Conservation (phyloP, 2,113 vertebrate species). For the Rutilus rutilus region DNA sequence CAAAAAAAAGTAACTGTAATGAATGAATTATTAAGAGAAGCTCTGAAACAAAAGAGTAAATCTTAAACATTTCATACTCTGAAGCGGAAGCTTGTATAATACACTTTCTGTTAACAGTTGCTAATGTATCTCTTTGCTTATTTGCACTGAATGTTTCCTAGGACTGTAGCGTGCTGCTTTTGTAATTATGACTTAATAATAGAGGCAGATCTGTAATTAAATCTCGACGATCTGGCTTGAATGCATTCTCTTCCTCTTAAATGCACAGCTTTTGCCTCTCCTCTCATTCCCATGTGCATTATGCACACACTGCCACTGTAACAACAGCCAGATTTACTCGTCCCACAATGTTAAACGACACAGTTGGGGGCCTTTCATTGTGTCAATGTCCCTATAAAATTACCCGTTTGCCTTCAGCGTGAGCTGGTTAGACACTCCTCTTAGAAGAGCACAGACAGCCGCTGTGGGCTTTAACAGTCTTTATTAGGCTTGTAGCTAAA, state of each 20-base stretch:
- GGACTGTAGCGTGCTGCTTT: not conserved
- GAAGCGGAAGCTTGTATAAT: not conserved
- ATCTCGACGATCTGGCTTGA: slow-evolving; percentile 15
- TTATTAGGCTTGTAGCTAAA: slow-evolving; percentile 62
- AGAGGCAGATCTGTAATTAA: slow-evolving; percentile 37
- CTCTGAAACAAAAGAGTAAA: too few relatives aligned
- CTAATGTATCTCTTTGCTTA: not conserved
- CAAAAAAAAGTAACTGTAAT: not conserved
- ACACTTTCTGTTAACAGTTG: not conserved
- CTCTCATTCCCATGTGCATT: not conserved
- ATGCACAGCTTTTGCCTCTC: not conserved
- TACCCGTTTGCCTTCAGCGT: slow-evolving; percentile 1
- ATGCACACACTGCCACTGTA: slow-evolving; percentile 10
- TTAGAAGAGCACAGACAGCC: slow-evolving; percentile 12
- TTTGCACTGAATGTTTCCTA: not conserved
- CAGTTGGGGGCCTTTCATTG: slow-evolving; percentile 31
- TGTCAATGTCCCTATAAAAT: slow-evolving; percentile 23
- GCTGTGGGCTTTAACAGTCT: slow-evolving; percentile 56
- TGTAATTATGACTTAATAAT: slow-evolving; percentile 13
- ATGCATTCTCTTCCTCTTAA: slow-evolving; percentile 9
- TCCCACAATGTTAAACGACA: slow-evolving; percentile 17
- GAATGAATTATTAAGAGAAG: not conserved
- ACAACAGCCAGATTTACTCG: slow-evolving; percentile 27
- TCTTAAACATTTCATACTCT: not conserved
- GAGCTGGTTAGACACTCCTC: slow-evolving; percentile 21